Conservation (phyloP, 2,797 vertebrate genomes). For the Lophotriccus pileatus region DNA sequence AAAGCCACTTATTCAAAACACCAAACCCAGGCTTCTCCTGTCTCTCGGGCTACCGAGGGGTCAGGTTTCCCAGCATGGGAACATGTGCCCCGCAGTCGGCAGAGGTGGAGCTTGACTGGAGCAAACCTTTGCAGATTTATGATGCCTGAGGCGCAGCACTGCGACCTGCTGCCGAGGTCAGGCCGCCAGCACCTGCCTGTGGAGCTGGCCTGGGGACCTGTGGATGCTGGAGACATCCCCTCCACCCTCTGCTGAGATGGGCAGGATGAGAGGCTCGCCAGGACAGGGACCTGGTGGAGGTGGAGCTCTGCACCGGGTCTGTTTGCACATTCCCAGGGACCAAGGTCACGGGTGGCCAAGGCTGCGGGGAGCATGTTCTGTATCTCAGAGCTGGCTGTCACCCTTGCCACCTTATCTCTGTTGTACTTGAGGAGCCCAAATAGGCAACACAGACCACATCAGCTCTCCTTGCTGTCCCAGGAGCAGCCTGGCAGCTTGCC, state of each 20-base stretch:
- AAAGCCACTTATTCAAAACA: slow-evolving; percentile 75
- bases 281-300: rapidly evolving
- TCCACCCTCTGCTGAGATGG: neutral
- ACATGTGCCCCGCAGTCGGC: neutral
- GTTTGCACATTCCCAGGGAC: rapidly evolving
- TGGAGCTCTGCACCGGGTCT: neutral
- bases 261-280: neutral
- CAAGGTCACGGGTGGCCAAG: rapidly evolving
- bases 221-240: neutral
- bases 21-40: slow-evolving; percentile 51
- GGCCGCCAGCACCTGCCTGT: neutral
- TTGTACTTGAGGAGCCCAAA: neutral
- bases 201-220: neutral
- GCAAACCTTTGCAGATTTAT: slow-evolving; percentile 31
- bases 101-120: slow-evolving; percentile 22
- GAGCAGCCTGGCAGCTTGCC: neutral
- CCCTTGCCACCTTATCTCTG: neutral
- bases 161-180: neutral
- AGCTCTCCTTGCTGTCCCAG: neutral
- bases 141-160: neutral
- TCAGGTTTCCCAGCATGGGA: slow-evolving; percentile 50
- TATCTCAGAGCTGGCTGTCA: neutral
- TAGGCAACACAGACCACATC: neutral
- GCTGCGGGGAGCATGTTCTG: neutral
- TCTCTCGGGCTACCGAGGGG: slow-evolving; percentile 45